These are phyloP conservation scores for Eupithecia tripunctaria DNA, from an alignment of 2,888 invertebrate species.

Conservation along the genomic window DNA sequence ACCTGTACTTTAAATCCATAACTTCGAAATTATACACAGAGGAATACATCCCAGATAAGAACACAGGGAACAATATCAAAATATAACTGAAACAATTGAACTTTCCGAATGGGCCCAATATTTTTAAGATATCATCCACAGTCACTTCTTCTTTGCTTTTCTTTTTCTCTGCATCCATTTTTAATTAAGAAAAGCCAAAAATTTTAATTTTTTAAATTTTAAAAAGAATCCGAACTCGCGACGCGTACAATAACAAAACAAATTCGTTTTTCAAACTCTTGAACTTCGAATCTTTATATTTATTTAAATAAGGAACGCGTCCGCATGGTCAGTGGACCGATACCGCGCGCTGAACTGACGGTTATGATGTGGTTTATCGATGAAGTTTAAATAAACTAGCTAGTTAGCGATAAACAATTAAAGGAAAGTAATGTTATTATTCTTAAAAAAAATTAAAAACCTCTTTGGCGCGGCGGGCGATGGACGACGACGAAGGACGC, in stretches of 20 bases:
- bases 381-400: slow-evolving; percentile 57
- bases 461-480: no score
- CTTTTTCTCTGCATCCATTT: slow-evolving; percentile 77
- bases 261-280: slow-evolving; percentile 33
- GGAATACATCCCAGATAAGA: slow-evolving; percentile 75
- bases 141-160: slow-evolving; percentile 68
- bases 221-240: not conserved
- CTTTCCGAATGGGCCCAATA: slow-evolving; percentile 72
- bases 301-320: slow-evolving; percentile 55
- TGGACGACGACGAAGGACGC: no score
- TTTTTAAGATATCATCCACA: slow-evolving; percentile 75
- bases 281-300: slow-evolving; percentile 38
- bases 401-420: slow-evolving; percentile 39
- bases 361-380: slow-evolving; percentile 72
- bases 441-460: no score
- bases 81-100: slow-evolving; percentile 73
- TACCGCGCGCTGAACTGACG: slow-evolving; percentile 60
- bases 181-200: slow-evolving; percentile 25
- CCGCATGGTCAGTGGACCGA: slow-evolving; percentile 59
- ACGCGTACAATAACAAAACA: slow-evolving; percentile 4
- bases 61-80: slow-evolving; percentile 74
- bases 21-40: slow-evolving; percentile 80
- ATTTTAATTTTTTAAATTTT: not conserved
- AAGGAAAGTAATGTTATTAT: slow-evolving; percentile 30
- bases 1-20: slow-evolving; percentile 78